phyloP scores from a whole-genome alignment of 2,113 vertebrate genomes.

The Microcebus ravelobensis region DNA sequence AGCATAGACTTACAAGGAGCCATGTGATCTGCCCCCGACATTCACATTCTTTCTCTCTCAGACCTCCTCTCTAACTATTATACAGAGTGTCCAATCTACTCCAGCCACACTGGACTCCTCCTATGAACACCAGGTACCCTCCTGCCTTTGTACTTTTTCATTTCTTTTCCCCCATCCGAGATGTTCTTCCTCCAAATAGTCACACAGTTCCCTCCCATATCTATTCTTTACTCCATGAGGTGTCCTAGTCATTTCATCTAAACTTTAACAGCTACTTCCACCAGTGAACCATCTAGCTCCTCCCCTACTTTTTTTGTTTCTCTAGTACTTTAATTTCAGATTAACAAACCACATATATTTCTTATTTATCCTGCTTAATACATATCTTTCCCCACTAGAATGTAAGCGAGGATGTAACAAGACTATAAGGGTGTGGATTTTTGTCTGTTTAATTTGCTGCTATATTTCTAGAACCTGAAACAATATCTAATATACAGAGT shows the following conservation, averaged over 20 bases:
- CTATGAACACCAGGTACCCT: not conserved
- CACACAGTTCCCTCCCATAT: not conserved
- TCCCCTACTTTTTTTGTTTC: not conserved
- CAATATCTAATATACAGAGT: not conserved
- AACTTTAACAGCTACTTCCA: not conserved
- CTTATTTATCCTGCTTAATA: not conserved
- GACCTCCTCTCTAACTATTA: not conserved
- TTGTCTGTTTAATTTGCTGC: not conserved
- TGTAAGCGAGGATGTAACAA: not conserved
- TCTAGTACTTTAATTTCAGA: not conserved
- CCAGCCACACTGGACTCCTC: not conserved
- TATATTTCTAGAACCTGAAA: not conserved
- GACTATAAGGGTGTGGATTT: not conserved
- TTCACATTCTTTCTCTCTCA: not conserved
- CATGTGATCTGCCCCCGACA: not conserved
- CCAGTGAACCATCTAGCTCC: not conserved
- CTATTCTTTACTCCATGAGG: not conserved
- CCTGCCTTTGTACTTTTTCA: not conserved
- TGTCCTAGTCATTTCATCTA: not conserved
- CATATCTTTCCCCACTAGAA: not conserved
- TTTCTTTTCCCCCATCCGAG: not conserved
- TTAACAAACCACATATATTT: not conserved
- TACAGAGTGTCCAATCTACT: not conserved
- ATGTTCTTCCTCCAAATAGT: not conserved
- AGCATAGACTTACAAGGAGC: not conserved